These are phyloP conservation scores for Laticauda colubrina DNA, from an alignment of 2,113 vertebrate genomes.

Conservation along the genomic window DNA sequence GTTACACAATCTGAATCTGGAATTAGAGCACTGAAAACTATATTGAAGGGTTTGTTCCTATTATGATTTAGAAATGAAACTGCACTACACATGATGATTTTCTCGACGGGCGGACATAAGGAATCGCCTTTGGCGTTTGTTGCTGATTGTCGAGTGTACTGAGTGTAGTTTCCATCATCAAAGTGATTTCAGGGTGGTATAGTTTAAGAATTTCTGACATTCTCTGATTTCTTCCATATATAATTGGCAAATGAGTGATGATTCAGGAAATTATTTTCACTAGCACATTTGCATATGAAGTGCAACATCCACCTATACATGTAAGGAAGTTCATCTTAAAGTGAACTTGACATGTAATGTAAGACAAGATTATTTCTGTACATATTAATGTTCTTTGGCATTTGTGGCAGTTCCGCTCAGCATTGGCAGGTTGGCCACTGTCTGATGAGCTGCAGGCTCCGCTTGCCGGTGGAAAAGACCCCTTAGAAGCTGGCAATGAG, in stretches of 20 bases:
- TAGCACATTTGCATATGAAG: background rate
- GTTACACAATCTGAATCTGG: background rate
- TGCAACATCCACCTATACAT: background rate
- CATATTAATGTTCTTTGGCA: constrained; percentile 51
- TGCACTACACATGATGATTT: constrained; percentile 51
- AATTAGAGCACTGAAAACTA: background rate
- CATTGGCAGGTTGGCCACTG: constrained; percentile 64
- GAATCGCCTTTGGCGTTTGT: constrained; percentile 58
- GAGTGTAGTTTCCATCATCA: constrained; percentile 54
- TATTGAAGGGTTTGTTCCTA: background rate
- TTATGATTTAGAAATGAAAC: background rate
- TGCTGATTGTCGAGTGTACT: constrained; percentile 67
- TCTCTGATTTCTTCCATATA: background rate
- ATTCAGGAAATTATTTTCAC: constrained; percentile 5
- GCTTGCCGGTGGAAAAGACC: constrained; percentile 91
- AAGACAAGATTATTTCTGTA: background rate
- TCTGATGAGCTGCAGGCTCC: constrained; percentile 97
- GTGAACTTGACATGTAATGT: background rate
- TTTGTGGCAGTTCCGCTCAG: constrained; percentile 91
- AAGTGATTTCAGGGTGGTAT: constrained; percentile 14
- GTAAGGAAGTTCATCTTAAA: no score
- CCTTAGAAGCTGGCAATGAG: constrained; percentile 93
- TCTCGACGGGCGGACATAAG: constrained; percentile 62
- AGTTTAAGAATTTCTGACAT: background rate
- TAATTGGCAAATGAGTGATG: background rate